Percentiles rank a stretch among this genome's conserved stretches.
Evolutionary conservation across 1,140 invertebrate genomes (phyloP).

Genomic region (Cepaea nemoralis): DNA sequence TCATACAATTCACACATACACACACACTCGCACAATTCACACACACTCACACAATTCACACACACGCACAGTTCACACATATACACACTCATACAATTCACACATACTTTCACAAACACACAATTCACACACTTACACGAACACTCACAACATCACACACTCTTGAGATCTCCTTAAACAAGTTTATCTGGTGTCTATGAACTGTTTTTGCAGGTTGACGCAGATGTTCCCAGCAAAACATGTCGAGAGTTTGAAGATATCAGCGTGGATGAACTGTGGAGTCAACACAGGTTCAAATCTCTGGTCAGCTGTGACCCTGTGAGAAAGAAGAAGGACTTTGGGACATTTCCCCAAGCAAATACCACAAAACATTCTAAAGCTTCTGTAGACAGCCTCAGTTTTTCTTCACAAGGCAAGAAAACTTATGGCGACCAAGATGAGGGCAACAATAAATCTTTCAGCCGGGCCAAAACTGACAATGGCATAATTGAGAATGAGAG

Average conservation of each 20-base stretch:
- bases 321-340: constrained; percentile 46
- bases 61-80: too few relatives aligned
- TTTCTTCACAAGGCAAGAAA: not conserved
- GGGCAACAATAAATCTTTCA: not conserved
- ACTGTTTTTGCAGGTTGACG: constrained; percentile 15
- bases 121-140: too few relatives aligned
- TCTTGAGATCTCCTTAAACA: too few relatives aligned
- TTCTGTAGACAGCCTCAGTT: constrained; percentile 46
- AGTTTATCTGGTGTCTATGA: too few relatives aligned
- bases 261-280: constrained; percentile 52
- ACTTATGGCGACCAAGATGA: not conserved
- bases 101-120: too few relatives aligned
- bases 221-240: not conserved
- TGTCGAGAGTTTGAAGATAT: constrained; percentile 65
- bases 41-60: too few relatives aligned
- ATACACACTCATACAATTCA: too few relatives aligned
- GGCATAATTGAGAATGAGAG: not conserved
- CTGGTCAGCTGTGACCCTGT: constrained; percentile 57
- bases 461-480: not conserved
- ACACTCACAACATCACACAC: too few relatives aligned
- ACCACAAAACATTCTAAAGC: constrained; percentile 47
- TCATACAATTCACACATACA: too few relatives aligned
- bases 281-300: constrained; percentile 54
- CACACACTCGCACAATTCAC: too few relatives aligned
- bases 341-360: constrained; percentile 61